Base-by-base conservation (phyloP, 2,113 vertebrate species). In the Balaeniceps rex region DNA sequence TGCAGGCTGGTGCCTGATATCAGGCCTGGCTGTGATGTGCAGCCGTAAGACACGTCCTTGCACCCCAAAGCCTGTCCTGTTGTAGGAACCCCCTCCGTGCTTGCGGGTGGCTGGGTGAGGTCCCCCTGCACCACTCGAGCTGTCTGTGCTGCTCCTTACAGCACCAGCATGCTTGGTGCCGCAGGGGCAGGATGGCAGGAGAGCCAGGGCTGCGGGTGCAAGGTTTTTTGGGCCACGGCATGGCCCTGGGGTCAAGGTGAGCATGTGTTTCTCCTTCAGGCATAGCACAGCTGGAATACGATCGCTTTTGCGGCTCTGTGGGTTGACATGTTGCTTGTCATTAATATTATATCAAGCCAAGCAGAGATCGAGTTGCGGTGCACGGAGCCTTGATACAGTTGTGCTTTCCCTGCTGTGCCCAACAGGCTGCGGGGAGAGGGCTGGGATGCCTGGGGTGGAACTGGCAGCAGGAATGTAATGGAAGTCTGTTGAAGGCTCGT, bases 191-290 rank as follows among this genome's bases (percentile, higher is more conserved):
- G 55, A 14, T 3, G 10, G 44, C 5, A 14, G 49, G 26, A 68
- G 60, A 38, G 33, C 33, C 0, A 4, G 79, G 34, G 61, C 29
- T 13, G 42, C 0, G 18, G 31, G 25, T 16, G 21, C 2, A 0
- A 34, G 68, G 51, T 58, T 2, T 36, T n/a, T 24, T 0, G 17
- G 21, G n/a, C 12, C 11, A 38, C n/a, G 3, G 34, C 9, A 0
- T 22, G 71, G 68, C 58, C 57, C 79, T 36, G 79, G 22, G 24
- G 55, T 16, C 12, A 36, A 44, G 63, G n/a, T 22, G 79, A 97
- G 76, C 51, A 71, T 0, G 18, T 25, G 46, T 19, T 57, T 55
- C 44, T 55, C 81, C 91, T 70, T 1, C 4, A 11, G 86, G 57
- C 13, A 1, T 2, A 9, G 69, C 76, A 2, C 92, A 61, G 83